Evolutionary conservation across 2,113 vertebrate species (phyloP).

Genomic region (Perca flavescens): DNA sequence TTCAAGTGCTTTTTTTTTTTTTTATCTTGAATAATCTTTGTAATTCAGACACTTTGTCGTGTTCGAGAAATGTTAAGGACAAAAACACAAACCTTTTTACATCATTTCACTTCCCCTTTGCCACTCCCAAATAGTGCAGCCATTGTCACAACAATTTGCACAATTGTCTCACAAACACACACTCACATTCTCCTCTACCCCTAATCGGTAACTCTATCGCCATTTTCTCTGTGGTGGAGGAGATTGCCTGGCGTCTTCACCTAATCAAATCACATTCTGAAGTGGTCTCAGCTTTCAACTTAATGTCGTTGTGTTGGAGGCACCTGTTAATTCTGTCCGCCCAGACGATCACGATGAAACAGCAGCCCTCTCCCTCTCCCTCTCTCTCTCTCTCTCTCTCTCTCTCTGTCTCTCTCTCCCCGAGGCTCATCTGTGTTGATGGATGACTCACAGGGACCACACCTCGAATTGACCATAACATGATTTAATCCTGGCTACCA

Average conservation of each 20-base stretch:
- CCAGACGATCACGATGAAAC: conserved; percentile 44
- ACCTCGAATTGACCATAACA: conserved; percentile 70
- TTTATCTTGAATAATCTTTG: neutral
- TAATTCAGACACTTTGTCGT: neutral
- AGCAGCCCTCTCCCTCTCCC: neutral
- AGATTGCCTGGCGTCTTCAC: conserved; percentile 69
- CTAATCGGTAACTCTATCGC: conserved; percentile 64
- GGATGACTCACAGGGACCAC: conserved; percentile 77
- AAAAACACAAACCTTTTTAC: neutral
- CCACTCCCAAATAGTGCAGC: conserved; percentile 17
- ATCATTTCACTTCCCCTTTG: neutral
- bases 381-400: neutral
- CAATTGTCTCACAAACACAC: conserved; percentile 18
- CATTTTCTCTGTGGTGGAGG: conserved; percentile 46
- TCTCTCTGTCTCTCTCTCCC: neutral
- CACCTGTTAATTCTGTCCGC: conserved; percentile 72
- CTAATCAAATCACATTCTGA: conserved; percentile 72
- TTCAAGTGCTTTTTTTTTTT: neutral
- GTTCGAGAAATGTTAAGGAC: neutral
- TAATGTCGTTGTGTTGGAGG: conserved; percentile 64
- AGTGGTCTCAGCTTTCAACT: conserved; percentile 77
- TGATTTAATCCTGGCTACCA: conserved; percentile 65
- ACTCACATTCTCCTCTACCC: conserved; percentile 11
- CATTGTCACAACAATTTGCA: conserved; percentile 35
- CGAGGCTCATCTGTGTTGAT: conserved; percentile 49